A percentile compares a stretch with the other conserved stretches of the same genome.
phyloP scores from a whole-genome alignment of 2,797 vertebrate species.

The Gephyroberyx darwinii region DNA sequence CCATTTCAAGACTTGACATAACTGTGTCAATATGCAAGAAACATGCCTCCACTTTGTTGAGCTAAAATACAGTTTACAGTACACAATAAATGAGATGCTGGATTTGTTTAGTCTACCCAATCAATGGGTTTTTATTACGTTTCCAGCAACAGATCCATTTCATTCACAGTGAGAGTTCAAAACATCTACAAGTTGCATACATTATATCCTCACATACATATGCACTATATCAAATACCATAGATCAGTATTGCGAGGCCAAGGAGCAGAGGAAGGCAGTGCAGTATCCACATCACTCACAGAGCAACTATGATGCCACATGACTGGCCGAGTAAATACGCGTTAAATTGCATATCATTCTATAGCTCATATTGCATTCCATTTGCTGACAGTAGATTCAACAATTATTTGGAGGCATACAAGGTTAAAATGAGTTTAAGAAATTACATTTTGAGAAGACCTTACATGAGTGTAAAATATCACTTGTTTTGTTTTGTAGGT shows the following conservation, averaged over 20 bases:
- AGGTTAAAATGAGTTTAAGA: slow-evolving; percentile 24
- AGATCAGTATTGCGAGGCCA: slow-evolving; percentile 40
- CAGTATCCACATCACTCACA: slow-evolving; percentile 6
- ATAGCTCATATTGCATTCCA: slow-evolving; percentile 45
- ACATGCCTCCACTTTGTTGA: background rate
- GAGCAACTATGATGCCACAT: slow-evolving; percentile 13
- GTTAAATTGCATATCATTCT: slow-evolving; percentile 32
- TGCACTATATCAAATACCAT: slow-evolving; percentile 51
- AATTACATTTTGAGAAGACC: slow-evolving; percentile 52
- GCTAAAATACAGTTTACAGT: background rate
- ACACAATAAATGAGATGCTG: slow-evolving; percentile 25
- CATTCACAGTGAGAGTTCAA: slow-evolving; percentile 78
- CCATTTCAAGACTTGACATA: background rate
- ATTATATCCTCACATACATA: slow-evolving; percentile 55
- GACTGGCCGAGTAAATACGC: slow-evolving; percentile 54
- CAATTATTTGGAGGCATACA: slow-evolving; percentile 31
- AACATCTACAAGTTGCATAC: slow-evolving; percentile 62
- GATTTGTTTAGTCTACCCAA: slow-evolving; percentile 65
- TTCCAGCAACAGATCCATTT: slow-evolving; percentile 75
- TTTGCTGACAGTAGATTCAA: slow-evolving; percentile 44
- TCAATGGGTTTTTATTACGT: slow-evolving; percentile 81
- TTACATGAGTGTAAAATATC: slow-evolving; percentile 14
- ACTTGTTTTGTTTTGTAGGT: slow-evolving; percentile 43
- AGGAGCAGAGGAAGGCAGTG: slow-evolving; percentile 9
- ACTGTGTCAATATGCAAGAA: background rate